Conservation (phyloP, 2,888 invertebrate species). For the Seira sanloemensis region DNA sequence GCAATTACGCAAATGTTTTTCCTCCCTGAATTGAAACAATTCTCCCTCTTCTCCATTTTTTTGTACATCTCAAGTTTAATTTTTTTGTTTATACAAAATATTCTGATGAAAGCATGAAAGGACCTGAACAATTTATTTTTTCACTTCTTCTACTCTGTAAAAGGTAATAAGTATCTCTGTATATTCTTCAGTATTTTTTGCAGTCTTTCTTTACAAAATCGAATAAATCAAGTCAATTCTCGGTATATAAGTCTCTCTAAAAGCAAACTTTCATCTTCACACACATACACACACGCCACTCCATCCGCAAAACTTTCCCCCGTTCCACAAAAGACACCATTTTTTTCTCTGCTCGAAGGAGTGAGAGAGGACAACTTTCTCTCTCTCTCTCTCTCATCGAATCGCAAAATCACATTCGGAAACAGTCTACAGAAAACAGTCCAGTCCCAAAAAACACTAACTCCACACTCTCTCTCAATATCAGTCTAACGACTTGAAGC, state of each 20-base stretch:
- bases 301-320: neutral
- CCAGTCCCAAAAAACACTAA: too few relatives aligned
- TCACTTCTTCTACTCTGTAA: neutral
- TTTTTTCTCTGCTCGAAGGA: too few relatives aligned
- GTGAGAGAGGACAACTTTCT: too few relatives aligned
- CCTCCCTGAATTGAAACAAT: neutral
- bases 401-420: neutral
- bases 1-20: neutral
- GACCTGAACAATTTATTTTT: neutral
- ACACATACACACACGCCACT: neutral
- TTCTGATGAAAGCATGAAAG: neutral
- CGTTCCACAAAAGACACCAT: too few relatives aligned
- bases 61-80: neutral
- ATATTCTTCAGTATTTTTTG: neutral
- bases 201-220: neutral
- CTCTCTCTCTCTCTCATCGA: too few relatives aligned
- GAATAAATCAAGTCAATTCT: neutral
- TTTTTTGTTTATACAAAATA: too few relatives aligned
- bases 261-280: neutral
- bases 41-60: neutral
- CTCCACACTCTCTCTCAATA: too few relatives aligned
- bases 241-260: neutral
- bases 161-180: slow-evolving; percentile 4
- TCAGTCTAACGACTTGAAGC: too few relatives aligned
- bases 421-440: neutral